A percentile compares a stretch with the other conserved stretches of the same genome.
Conservation (phyloP, 2,888 invertebrate species). For the Tryphoninae sp. region DNA sequence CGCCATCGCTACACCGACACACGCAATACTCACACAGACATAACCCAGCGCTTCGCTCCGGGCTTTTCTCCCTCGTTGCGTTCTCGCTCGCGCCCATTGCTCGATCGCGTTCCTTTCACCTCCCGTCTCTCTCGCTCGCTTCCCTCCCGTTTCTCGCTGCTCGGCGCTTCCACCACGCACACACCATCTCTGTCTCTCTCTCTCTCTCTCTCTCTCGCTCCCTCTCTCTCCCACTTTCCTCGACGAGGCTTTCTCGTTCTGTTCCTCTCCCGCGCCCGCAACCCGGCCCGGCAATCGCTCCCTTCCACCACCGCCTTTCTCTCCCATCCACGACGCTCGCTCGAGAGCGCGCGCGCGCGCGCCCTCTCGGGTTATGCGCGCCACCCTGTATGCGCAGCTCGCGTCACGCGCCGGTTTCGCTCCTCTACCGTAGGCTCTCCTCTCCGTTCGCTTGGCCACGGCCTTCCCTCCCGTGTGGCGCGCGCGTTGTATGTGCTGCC, state of each 20-base stretch:
- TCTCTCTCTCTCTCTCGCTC: slow-evolving; percentile 39
- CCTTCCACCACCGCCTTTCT: slow-evolving; percentile 52
- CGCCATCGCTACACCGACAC: slow-evolving; percentile 80
- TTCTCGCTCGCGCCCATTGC: slow-evolving; percentile 51
- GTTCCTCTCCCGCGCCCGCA: slow-evolving; percentile 11
- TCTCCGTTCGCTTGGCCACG: slow-evolving; percentile 34
- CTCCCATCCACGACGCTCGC: slow-evolving; percentile 56
- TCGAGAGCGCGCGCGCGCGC: slow-evolving; percentile 53
- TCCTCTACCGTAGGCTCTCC: neutral
- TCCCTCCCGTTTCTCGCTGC: neutral
- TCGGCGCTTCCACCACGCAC: neutral
- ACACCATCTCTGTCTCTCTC: neutral
- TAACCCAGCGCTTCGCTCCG: slow-evolving; percentile 74
- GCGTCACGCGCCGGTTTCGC: neutral
- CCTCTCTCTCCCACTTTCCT: slow-evolving; percentile 45
- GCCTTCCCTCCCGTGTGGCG: slow-evolving; percentile 53
- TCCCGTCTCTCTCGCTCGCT: slow-evolving; percentile 26
- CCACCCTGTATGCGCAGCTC: slow-evolving; percentile 51
- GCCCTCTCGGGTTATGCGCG: slow-evolving; percentile 54
- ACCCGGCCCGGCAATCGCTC: neutral
- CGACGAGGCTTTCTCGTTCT: slow-evolving; percentile 18
- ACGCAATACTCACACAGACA: slow-evolving; percentile 64
- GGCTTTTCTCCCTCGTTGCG: neutral
- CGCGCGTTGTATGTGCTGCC: slow-evolving; percentile 43
- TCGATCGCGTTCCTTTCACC: neutral